A percentile compares a stretch with the other conserved stretches of the same genome.
Conservation (phyloP, 2,888 invertebrate species). For the Cheilosia grossa region DNA sequence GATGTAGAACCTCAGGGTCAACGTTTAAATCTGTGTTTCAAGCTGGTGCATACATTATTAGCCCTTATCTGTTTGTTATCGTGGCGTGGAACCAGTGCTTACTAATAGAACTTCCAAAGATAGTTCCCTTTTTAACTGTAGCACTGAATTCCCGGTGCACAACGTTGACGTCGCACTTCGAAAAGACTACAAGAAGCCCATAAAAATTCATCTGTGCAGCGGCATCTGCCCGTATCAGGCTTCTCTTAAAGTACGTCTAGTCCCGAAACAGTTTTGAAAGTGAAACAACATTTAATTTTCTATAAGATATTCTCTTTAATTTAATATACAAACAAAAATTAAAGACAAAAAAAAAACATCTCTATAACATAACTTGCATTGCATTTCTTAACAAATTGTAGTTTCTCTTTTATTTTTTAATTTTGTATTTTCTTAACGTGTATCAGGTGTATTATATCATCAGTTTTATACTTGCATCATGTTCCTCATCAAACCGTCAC, state of each 20-base stretch:
- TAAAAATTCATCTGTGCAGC: no score
- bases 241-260: background rate
- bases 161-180: no score
- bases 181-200: no score
- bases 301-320: conserved; percentile 35
- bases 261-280: background rate
- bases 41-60: no score
- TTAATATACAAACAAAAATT: conserved; percentile 37
- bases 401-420: conserved; percentile 24
- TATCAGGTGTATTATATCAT: conserved; percentile 55
- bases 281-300: conserved; percentile 11
- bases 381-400: conserved; percentile 53
- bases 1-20: no score
- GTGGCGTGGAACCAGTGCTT: no score
- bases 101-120: no score
- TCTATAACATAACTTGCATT: conserved; percentile 57
- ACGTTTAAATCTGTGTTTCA: no score
- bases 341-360: conserved; percentile 29
- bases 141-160: no score
- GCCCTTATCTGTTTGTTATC: no score
- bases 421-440: conserved; percentile 34
- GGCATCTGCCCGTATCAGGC: no score
- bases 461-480: conserved; percentile 53
- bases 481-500: conserved; percentile 33
- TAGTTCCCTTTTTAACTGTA: background rate